phyloP scores from a whole-genome alignment of 2,797 vertebrate genomes.

The Cyprinella venusta region DNA sequence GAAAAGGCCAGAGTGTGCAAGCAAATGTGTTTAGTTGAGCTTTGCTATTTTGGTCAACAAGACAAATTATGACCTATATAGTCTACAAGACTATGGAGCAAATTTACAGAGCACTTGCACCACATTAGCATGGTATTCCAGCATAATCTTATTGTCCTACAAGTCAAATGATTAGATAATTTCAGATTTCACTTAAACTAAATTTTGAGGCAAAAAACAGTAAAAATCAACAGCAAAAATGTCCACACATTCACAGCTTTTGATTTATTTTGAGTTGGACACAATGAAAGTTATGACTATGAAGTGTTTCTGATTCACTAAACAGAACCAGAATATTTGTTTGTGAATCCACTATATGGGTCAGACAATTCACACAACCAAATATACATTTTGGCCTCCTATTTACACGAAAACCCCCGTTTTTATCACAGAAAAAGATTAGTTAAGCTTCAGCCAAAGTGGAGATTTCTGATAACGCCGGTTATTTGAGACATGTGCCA shows the following conservation, averaged over 20 bases:
- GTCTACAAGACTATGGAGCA: background rate
- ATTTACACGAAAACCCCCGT: too few relatives aligned
- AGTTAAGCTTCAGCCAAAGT: too few relatives aligned
- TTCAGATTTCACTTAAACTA: background rate
- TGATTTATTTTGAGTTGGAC: background rate
- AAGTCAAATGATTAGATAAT: background rate
- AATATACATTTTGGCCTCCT: too few relatives aligned
- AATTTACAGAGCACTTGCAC: background rate
- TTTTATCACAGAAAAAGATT: too few relatives aligned
- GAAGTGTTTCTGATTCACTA: background rate
- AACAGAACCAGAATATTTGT: background rate
- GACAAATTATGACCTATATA: conserved; percentile 12
- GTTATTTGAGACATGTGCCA: too few relatives aligned
- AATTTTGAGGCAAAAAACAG: background rate
- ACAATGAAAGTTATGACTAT: background rate
- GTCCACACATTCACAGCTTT: background rate
- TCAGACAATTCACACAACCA: background rate
- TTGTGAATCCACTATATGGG: background rate
- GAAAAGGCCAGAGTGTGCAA: background rate
- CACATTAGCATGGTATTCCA: background rate
- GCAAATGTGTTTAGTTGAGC: conserved; percentile 35
- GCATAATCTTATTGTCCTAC: background rate
- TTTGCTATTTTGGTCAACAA: conserved; percentile 28
- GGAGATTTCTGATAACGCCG: too few relatives aligned
- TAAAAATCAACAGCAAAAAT: too few relatives aligned